A percentile compares a stretch with the other conserved stretches of the same genome.
phyloP scores from a whole-genome alignment of 1,140 invertebrate species.

The Meloidogyne floridensis region DNA sequence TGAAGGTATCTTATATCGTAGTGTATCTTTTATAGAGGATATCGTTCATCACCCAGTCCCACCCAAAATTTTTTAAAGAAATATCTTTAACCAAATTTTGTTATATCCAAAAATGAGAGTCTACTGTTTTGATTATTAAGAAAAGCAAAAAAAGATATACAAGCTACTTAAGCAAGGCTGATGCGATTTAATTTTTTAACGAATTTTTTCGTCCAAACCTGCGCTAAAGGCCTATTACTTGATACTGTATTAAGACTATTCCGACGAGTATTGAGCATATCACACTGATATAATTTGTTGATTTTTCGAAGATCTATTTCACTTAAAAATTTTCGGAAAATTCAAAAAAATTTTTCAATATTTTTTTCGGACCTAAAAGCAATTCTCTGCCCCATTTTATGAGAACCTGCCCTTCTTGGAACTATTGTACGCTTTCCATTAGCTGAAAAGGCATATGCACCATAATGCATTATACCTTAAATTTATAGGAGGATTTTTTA shows the following conservation, averaged over 20 bases:
- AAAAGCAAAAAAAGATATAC: too few relatives aligned
- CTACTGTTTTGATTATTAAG: too few relatives aligned
- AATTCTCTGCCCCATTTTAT: slow-evolving; percentile 68
- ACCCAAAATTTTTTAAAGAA: too few relatives aligned
- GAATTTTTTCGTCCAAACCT: background rate
- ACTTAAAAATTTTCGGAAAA: slow-evolving; percentile 42
- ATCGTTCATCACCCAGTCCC: too few relatives aligned
- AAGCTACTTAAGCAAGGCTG: background rate
- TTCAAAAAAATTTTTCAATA: background rate
- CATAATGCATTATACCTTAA: slow-evolving; percentile 68
- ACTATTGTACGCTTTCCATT: slow-evolving; percentile 70
- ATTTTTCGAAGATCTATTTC: slow-evolving; percentile 69
- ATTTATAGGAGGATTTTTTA: background rate
- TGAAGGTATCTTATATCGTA: too few relatives aligned
- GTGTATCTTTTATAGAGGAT: too few relatives aligned
- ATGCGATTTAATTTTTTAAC: slow-evolving; percentile 17
- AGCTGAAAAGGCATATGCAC: slow-evolving; percentile 69
- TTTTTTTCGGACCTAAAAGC: slow-evolving; percentile 64
- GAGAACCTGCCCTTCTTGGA: slow-evolving; percentile 65
- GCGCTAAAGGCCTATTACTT: background rate
- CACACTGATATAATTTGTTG: slow-evolving; percentile 69
- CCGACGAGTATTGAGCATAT: background rate
- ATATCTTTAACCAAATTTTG: too few relatives aligned
- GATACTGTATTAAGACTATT: background rate
- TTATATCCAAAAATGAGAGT: too few relatives aligned